phyloP scores from a whole-genome alignment of 2,888 invertebrate genomes.

The Holacanthella duospinosa region DNA sequence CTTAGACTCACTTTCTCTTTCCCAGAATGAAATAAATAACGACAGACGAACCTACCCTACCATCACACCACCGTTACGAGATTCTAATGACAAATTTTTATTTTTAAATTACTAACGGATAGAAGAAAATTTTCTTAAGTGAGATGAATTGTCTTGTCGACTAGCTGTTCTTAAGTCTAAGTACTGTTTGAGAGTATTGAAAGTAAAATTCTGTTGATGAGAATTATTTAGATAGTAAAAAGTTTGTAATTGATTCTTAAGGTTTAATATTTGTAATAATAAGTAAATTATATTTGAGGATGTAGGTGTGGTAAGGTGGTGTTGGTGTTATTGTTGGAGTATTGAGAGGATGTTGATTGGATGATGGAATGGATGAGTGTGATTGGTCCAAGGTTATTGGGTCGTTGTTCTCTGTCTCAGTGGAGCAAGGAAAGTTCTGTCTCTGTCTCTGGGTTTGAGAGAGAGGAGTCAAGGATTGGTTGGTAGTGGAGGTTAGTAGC shows the following conservation, averaged over 20 bases:
- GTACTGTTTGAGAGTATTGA: too few species aligned
- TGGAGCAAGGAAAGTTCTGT: not conserved
- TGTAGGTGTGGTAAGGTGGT: too few species aligned
- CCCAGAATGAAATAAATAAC: not conserved
- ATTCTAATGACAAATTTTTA: not conserved
- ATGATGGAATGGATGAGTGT: not conserved
- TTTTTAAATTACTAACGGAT: not conserved
- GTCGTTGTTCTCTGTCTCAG: conserved; percentile 3
- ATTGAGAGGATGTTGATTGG: not conserved
- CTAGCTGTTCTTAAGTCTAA: too few species aligned
- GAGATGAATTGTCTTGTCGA: not conserved
- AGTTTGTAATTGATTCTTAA: too few species aligned
- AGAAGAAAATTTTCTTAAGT: not conserved
- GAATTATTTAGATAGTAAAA: too few species aligned
- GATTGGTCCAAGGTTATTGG: not conserved
- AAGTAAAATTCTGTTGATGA: too few species aligned
- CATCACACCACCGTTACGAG: too few species aligned
- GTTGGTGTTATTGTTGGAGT: too few species aligned
- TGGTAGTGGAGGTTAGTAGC: not conserved
- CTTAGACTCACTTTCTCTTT: not conserved
- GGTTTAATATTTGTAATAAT: too few species aligned
- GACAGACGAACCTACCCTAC: too few species aligned
- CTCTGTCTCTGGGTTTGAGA: not conserved
- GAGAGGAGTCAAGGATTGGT: not conserved
- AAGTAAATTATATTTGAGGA: too few species aligned